Evolutionary conservation across 2,797 vertebrate genomes (phyloP), one percentile per base, ranked within the genome.

Genomic region (Oreortyx pictus): DNA sequence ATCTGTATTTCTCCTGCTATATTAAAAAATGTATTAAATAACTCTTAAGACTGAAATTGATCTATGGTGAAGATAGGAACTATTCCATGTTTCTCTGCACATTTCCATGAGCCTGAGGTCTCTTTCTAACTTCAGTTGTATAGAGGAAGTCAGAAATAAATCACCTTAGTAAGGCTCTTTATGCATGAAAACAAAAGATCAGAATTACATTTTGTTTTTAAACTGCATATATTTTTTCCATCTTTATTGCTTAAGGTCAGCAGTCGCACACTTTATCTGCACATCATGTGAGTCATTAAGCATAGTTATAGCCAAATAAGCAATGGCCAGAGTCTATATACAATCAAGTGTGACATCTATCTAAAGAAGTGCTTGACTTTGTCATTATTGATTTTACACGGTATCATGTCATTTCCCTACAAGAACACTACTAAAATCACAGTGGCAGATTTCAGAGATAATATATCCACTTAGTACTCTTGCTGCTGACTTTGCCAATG

Each of bases 391-490:
- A 92, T 75, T 92, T 79, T 68, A 11, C 20, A 57, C 68, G 66
- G 23, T 81, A 75, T 91, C 44, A 61, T 17, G 54, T 60, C 3
- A 7, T 88, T 65, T 95, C 75, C 49, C 33, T 93, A 96, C 52
- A 95, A 94, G 75, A 89, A 68, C 67, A 72, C 82, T 84, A 56
- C 82, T 74, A 79, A 96, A 71, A 82, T 47, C 64, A 52, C 73
- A 89, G 77, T 39, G 46, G 54, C 66, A 96, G 37, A 68, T 92
- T 92, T 89, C 25, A 76, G 92, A 93, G 78, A 89, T 89, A 88
- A 83, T 86, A 49, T 71, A 91, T 77, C 61, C 60, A 72, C 61
- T 95, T 89, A 90, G 49, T 31, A 66, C 65, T 46, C 65, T 91
- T 89, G 62, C 61, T 94, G 64, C 41, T 86, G 88, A 88, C 86